Conservation (phyloP, 2,888 invertebrate species). For the Nasonia oneida region DNA sequence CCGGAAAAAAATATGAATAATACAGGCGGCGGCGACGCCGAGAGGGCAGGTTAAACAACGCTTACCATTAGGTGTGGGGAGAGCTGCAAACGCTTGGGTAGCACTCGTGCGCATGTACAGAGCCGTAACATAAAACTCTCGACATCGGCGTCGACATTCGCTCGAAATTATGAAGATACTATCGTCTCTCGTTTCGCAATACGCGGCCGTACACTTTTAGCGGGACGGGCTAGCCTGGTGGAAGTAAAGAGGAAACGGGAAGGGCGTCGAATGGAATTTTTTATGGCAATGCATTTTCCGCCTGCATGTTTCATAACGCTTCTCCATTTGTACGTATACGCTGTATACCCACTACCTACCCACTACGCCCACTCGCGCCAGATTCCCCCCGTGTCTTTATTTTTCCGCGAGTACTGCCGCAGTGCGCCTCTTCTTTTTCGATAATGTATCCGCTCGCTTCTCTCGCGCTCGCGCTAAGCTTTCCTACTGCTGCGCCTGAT, state of each 20-base stretch:
- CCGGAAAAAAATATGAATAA: not conserved
- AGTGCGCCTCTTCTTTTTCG: not conserved
- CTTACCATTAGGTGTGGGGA: not conserved
- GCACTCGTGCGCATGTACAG: too few relatives aligned
- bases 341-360: not conserved
- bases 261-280: slow-evolving; percentile 27
- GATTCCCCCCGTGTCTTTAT: not conserved
- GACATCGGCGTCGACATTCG: not conserved
- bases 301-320: slow-evolving; percentile 25
- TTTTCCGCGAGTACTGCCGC: not conserved
- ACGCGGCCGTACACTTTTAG: not conserved
- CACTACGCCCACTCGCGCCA: not conserved
- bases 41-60: not conserved
- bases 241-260: not conserved
- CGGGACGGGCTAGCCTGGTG: not conserved
- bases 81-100: not conserved
- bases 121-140: not conserved
- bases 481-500: not conserved
- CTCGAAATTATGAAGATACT: slow-evolving; percentile 32
- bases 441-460: slow-evolving; percentile 3
- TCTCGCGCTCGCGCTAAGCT: not conserved
- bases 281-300: slow-evolving; percentile 30
- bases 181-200: slow-evolving; percentile 21
- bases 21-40: not conserved
- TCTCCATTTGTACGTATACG: slow-evolving; percentile 15